Percentiles rank a stretch among this genome's conserved stretches.
Evolutionary conservation across 1,140 invertebrate species (phyloP).

Genomic region (Drosophila suzukii): DNA sequence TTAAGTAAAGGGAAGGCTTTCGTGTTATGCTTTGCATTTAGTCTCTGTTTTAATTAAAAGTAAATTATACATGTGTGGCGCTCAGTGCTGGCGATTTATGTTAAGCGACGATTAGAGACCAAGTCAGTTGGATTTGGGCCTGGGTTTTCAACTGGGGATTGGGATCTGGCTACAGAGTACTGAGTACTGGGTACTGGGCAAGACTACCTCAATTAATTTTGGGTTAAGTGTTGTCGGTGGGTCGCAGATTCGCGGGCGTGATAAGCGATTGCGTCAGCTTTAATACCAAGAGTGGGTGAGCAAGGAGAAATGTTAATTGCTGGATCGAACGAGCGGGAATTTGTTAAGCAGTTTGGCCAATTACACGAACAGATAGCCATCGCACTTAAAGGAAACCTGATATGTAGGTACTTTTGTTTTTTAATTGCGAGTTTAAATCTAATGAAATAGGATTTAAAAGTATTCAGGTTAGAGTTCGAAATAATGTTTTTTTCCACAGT

Average conservation of each 20-base stretch:
- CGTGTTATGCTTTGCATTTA: conserved; percentile 52
- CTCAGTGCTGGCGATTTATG: conserved; percentile 66
- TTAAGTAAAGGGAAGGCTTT: conserved; percentile 9
- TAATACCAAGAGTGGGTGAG: conserved; percentile 8
- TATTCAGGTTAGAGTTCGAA: too few species aligned
- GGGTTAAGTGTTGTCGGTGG: conserved; percentile 58
- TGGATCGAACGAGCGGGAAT: conserved; percentile 43
- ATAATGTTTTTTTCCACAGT: too few species aligned
- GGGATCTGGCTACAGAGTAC: conserved; percentile 11
- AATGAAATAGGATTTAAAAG: not conserved
- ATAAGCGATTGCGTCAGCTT: conserved; percentile 69
- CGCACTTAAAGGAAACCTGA: conserved; percentile 19
- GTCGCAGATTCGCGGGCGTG: conserved; percentile 54
- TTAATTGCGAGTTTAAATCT: not conserved
- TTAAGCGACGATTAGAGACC: conserved; percentile 72
- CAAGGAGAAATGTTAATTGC: conserved; percentile 32
- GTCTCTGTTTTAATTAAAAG: conserved; percentile 64
- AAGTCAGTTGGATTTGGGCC: conserved; percentile 22
- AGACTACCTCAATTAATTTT: conserved; percentile 66
- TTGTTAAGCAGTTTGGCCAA: conserved; percentile 30
- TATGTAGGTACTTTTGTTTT: not conserved
- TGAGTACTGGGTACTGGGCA: conserved; percentile 9
- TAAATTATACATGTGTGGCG: conserved; percentile 66
- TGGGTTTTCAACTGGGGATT: conserved; percentile 7
- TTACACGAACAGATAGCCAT: conserved; percentile 23